These are phyloP conservation scores for Iguana delicatissima DNA, from an alignment of 2,797 vertebrate species.

Conservation along the genomic window DNA sequence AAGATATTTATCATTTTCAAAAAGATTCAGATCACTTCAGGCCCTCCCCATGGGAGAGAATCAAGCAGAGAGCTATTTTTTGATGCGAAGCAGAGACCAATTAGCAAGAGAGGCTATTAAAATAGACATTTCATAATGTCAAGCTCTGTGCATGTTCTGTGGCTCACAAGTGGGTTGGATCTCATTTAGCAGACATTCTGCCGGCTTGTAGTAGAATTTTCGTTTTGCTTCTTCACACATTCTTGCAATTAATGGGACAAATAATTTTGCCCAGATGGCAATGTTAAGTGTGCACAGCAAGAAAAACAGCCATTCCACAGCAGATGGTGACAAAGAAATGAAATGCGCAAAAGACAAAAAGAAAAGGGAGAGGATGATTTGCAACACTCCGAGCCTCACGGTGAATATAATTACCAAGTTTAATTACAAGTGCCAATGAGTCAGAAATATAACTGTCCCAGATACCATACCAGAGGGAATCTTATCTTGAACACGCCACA, in stretches of 20 bases:
- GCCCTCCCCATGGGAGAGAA: slow-evolving; percentile 24
- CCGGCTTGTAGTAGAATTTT: slow-evolving; percentile 14
- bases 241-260: slow-evolving; percentile 50
- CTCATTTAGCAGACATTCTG: not conserved
- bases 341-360: slow-evolving; percentile 45
- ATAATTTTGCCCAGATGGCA: slow-evolving; percentile 62
- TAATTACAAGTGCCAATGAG: slow-evolving; percentile 53
- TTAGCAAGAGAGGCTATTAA: slow-evolving; percentile 57
- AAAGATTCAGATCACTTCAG: not conserved
- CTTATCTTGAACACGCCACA: slow-evolving; percentile 20
- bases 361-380: slow-evolving; percentile 6
- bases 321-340: slow-evolving; percentile 65
- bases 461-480: slow-evolving; percentile 39
- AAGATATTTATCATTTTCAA: not conserved
- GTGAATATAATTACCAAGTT: slow-evolving; percentile 54
- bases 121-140: slow-evolving; percentile 53
- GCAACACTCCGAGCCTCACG: slow-evolving; percentile 29
- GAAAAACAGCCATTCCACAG: slow-evolving; percentile 49
- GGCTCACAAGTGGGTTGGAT: slow-evolving; percentile 8
- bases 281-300: slow-evolving; percentile 30
- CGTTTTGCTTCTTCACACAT: slow-evolving; percentile 24
- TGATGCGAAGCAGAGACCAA: slow-evolving; percentile 54
- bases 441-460: slow-evolving; percentile 48
- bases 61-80: slow-evolving; percentile 39
- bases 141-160: slow-evolving; percentile 25